Percentiles rank a stretch among this genome's conserved stretches.
Conservation (phyloP, 92 coral and sea anemone species). For the Meandrina meandrites region DNA sequence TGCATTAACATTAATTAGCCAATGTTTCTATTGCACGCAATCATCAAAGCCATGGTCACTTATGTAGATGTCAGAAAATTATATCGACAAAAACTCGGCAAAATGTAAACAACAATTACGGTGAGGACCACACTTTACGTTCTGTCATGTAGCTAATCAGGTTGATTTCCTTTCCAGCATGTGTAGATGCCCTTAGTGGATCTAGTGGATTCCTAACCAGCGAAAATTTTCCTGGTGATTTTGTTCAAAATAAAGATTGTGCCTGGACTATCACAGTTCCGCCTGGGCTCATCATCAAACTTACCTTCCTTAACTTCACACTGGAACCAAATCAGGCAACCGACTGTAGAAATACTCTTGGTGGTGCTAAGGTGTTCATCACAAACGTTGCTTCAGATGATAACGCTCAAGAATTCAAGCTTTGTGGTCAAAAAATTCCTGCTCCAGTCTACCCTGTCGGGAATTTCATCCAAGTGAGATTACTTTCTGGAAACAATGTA, state of each 20-base stretch:
- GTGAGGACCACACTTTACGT: too few relatives aligned
- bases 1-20: too few relatives aligned
- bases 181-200: background rate
- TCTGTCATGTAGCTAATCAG: too few relatives aligned
- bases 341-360: background rate
- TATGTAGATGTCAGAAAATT: too few relatives aligned
- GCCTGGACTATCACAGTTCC: constrained; percentile 41
- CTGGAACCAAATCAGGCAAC: background rate
- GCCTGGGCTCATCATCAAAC: background rate
- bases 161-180: background rate
- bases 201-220: constrained; percentile 11
- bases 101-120: too few relatives aligned
- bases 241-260: background rate
- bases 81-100: too few relatives aligned
- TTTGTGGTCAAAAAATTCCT: background rate
- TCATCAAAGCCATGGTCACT: too few relatives aligned
- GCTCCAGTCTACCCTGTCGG: background rate
- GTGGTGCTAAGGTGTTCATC: background rate
- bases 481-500: background rate
- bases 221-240: constrained; percentile 24
- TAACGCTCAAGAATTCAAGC: background rate
- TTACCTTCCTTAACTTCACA: background rate
- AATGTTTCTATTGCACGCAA: too few relatives aligned
- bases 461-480: background rate
- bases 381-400: background rate